Percentiles rank a stretch among this genome's conserved stretches.
Evolutionary conservation across 2,113 vertebrate species (phyloP).

Genomic region (Mustelus asterias): DNA sequence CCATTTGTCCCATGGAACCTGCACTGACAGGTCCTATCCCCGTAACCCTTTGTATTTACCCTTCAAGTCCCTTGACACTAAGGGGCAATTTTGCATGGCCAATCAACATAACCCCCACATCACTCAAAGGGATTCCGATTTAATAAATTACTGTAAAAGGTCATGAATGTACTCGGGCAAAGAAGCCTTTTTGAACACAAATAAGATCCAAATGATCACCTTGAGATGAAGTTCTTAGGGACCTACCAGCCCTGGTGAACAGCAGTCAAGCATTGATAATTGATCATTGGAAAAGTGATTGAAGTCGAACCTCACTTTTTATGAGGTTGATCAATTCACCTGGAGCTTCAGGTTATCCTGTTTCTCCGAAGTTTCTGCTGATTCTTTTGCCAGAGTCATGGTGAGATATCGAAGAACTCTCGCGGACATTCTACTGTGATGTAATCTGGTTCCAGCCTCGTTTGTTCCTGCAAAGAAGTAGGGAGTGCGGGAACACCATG

Average conservation of each 20-base stretch:
- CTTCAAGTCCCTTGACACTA: too few species aligned
- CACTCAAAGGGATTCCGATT: neutral
- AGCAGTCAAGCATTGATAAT: neutral
- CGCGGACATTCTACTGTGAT: neutral
- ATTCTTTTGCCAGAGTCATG: neutral
- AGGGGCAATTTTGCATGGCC: too few species aligned
- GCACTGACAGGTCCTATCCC: too few species aligned
- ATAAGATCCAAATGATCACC: neutral
- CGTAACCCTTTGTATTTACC: too few species aligned
- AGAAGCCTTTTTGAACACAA: neutral
- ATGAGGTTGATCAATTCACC: neutral
- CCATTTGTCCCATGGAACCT: too few species aligned
- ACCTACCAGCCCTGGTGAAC: neutral
- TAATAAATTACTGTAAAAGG: neutral
- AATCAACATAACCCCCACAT: too few species aligned
- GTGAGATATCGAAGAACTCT: neutral
- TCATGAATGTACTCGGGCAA: neutral
- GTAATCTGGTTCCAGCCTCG: neutral
- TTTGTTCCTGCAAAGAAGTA: neutral
- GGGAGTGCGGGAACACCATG: neutral
- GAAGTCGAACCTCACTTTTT: neutral
- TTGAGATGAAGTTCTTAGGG: neutral
- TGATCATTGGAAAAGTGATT: neutral
- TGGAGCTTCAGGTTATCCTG: neutral
- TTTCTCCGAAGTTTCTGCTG: neutral